Base-by-base conservation (phyloP, 2,888 invertebrate species). In the Spilosoma lubricipeda region DNA sequence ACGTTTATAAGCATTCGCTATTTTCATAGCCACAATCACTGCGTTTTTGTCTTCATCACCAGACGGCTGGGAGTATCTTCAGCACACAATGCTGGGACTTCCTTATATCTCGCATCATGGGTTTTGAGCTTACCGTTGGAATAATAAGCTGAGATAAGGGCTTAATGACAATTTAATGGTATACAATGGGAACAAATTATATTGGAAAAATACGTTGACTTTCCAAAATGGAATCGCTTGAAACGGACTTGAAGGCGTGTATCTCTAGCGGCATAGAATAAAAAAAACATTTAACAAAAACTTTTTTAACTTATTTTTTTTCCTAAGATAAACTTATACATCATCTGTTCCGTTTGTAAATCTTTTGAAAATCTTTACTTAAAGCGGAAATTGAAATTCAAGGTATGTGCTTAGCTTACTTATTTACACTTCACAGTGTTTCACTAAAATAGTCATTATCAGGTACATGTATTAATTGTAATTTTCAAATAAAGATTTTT, bases 51-150 rank as follows among this genome's bases (percentile, higher is more conserved):
- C 79, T 81, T n/a, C 84, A 83, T 83, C 75, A 66, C 71, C 75
- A 81, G 82, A 86, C 80, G 87, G 86, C 88, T 90, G 90, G 86
- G 90, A 90, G 87, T 84, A 78, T 72, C 78, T 85, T 84, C 86
- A 82, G 79, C 80, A 87, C 77, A 91, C 91, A 91, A 90, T 90
- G 84, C 86, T 88, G 89, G 71, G 89, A 89, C 82, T 85, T 87
- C 86, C 84, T 83, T 81, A 82, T 86, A 82, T 85, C 85, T 85
- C 82, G 81, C 79, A 82, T 82, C 84, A 79, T 72, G 80, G 77
- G 18, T 3, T 63, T 33, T 63, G 23, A 36, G 71, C 72, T 87
- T 82, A 86, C 75, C 82, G 86, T 87, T 77, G 87, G 86, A 86
- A 79, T 83, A 76, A 83, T 84, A 82, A 85, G 80, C 81, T 68